A percentile compares a stretch with the other conserved stretches of the same genome.
These are phyloP conservation scores for Mnemiopsis leidyi DNA, from an alignment of 37 sponge, comb jelly and placozoan genomes.

Conservation along the genomic window DNA sequence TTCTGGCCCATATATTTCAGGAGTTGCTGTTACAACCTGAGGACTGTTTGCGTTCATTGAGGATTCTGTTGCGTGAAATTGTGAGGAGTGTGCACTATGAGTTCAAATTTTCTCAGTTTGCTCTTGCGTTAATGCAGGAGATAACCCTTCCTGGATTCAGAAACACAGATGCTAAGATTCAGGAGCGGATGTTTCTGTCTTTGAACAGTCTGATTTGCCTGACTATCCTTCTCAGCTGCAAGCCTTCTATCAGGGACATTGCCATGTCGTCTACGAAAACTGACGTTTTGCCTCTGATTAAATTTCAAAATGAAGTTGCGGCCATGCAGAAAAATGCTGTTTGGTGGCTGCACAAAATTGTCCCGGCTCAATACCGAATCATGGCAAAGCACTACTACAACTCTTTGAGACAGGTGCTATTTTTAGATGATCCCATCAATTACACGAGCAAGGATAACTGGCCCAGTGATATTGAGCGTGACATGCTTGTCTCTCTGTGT, in stretches of 20 bases:
- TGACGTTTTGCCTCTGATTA: slow-evolving; percentile 16
- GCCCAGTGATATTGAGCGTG: slow-evolving; percentile 83
- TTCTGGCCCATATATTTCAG: slow-evolving; percentile 77
- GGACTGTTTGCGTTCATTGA: slow-evolving; percentile 76
- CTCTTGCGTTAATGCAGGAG: slow-evolving; percentile 78
- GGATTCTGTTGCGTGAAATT: slow-evolving; percentile 82
- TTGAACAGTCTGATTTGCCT: slow-evolving; percentile 54
- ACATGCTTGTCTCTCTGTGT: slow-evolving; percentile 76
- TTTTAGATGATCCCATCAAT: slow-evolving; percentile 77
- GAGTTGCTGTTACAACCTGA: slow-evolving; percentile 75
- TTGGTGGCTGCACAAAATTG: slow-evolving; percentile 64
- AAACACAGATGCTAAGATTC: slow-evolving; percentile 6
- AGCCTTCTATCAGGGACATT: slow-evolving; percentile 5
- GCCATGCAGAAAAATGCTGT: slow-evolving; percentile 64
- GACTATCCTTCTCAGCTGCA: background rate
- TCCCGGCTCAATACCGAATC: slow-evolving; percentile 52
- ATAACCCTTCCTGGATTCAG: slow-evolving; percentile 31
- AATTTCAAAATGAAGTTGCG: slow-evolving; percentile 46
- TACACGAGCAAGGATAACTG: slow-evolving; percentile 84
- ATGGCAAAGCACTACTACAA: slow-evolving; percentile 39
- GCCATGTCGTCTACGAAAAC: slow-evolving; percentile 58
- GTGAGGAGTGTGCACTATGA: slow-evolving; percentile 76
- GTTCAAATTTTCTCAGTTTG: slow-evolving; percentile 74
- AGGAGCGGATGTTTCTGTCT: slow-evolving; percentile 44
- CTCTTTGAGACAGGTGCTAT: slow-evolving; percentile 77